Percentiles rank a stretch among this genome's conserved stretches.
Conservation (phyloP, 2,113 vertebrate species). For the Miniopterus natalensis region DNA sequence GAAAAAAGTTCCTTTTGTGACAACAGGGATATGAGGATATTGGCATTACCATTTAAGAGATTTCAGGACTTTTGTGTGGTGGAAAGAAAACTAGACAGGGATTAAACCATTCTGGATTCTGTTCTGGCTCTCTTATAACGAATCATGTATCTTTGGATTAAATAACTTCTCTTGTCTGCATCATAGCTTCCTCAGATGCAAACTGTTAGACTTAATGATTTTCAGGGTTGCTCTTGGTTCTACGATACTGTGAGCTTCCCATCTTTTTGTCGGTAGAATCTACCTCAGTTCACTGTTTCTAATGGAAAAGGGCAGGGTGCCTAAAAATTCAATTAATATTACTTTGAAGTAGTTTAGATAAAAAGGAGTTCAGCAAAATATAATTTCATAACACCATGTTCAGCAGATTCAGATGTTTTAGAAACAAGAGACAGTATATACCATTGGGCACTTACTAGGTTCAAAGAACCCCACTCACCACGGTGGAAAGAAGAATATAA, state of each 20-base stretch:
- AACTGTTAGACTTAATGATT: not conserved
- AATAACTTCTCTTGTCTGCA: not conserved
- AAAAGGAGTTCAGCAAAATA: constrained; percentile 42
- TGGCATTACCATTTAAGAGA: not conserved
- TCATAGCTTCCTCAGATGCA: constrained; percentile 1
- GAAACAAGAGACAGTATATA: not conserved
- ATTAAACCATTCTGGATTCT: not conserved
- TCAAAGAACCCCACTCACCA: not conserved
- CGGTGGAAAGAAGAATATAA: not conserved
- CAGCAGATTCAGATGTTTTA: not conserved
- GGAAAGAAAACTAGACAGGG: not conserved
- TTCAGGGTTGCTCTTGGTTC: not conserved
- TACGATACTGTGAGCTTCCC: constrained; percentile 7
- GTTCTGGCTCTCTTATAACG: not conserved
- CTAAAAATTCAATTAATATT: constrained; percentile 6
- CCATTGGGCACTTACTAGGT: not conserved
- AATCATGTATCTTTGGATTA: not conserved
- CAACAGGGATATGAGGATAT: not conserved
- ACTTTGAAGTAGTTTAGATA: constrained; percentile 7
- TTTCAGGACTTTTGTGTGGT: not conserved
- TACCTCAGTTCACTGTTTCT: not conserved
- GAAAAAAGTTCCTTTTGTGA: constrained; percentile 36
- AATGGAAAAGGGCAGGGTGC: not conserved
- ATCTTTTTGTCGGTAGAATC: not conserved
- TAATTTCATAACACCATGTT: constrained; percentile 32